These are phyloP conservation scores for Micromussa lordhowensis DNA, from an alignment of 92 coral and sea anemone genomes.

Conservation along the genomic window DNA sequence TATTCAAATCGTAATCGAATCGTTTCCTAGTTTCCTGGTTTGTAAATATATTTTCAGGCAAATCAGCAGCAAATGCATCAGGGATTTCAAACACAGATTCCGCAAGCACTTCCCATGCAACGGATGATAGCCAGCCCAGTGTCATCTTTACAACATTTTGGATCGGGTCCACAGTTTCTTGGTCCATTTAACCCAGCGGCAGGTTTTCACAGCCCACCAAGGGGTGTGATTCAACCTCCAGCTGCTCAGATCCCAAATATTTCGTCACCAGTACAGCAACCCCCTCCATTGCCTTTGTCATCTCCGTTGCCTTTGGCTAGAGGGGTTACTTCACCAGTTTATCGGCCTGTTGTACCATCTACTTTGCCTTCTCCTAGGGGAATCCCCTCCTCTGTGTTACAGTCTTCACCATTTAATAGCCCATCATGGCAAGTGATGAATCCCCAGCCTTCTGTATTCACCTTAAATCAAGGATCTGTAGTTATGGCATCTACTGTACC, in stretches of 20 bases:
- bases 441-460: background rate
- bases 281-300: background rate
- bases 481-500: background rate
- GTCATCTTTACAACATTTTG: slow-evolving; percentile 19
- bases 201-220: background rate
- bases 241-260: background rate
- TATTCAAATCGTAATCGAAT: background rate
- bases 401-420: slow-evolving; percentile 6
- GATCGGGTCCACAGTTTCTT: background rate
- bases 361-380: background rate
- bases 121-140: background rate
- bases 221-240: background rate
- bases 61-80: slow-evolving; percentile 13
- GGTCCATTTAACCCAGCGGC: slow-evolving; percentile 7
- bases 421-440: slow-evolving; percentile 9
- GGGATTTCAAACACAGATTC: slow-evolving; percentile 24
- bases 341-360: background rate
- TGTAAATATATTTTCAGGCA: background rate
- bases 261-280: slow-evolving; percentile 12
- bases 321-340: background rate
- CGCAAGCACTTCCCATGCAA: slow-evolving; percentile 13
- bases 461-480: background rate
- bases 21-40: no score
- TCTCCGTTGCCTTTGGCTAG: background rate
- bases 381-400: background rate